Percentiles rank a stretch among this genome's conserved stretches.
Evolutionary conservation across 2,888 invertebrate species (phyloP).

Genomic region (Germaria angustata): DNA sequence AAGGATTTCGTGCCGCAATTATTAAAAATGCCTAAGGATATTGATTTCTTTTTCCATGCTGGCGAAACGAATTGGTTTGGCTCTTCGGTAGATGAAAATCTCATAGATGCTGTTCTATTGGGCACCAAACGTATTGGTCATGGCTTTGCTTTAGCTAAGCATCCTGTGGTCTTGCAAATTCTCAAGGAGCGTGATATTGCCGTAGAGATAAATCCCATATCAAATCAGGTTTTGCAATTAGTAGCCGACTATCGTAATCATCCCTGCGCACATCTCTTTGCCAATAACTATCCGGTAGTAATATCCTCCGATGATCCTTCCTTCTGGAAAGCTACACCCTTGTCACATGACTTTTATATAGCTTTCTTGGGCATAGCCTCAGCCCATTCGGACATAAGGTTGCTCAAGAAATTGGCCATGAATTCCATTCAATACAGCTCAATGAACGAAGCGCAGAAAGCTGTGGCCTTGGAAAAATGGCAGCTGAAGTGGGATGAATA

Average conservation of each 20-base stretch:
- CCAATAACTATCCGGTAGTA: conserved; percentile 86
- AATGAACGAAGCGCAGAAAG: conserved; percentile 81
- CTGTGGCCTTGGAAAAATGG: conserved; percentile 81
- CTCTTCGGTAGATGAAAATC: conserved; percentile 84
- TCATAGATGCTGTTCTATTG: conserved; percentile 88
- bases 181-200: conserved; percentile 84
- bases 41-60: conserved; percentile 89
- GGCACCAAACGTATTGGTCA: conserved; percentile 89
- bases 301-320: conserved; percentile 90
- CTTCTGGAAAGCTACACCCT: conserved; percentile 86
- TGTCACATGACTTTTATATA: conserved; percentile 89
- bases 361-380: conserved; percentile 89
- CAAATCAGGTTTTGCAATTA: conserved; percentile 87
- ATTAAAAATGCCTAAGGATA: conserved; percentile 79
- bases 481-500: conserved; percentile 82
- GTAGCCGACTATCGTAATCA: conserved; percentile 88
- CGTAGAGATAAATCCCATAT: conserved; percentile 89
- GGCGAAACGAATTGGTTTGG: conserved; percentile 91
- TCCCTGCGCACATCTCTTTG: conserved; percentile 84
- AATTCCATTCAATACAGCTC: conserved; percentile 88
- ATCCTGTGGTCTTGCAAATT: conserved; percentile 84
- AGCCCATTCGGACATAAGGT: conserved; percentile 84
- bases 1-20: conserved; percentile 83
- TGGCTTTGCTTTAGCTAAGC: conserved; percentile 87
- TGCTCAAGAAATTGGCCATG: conserved; percentile 86